phyloP scores from a whole-genome alignment of 2,113 vertebrate genomes.

The Chamaetylas fuelleborni region DNA sequence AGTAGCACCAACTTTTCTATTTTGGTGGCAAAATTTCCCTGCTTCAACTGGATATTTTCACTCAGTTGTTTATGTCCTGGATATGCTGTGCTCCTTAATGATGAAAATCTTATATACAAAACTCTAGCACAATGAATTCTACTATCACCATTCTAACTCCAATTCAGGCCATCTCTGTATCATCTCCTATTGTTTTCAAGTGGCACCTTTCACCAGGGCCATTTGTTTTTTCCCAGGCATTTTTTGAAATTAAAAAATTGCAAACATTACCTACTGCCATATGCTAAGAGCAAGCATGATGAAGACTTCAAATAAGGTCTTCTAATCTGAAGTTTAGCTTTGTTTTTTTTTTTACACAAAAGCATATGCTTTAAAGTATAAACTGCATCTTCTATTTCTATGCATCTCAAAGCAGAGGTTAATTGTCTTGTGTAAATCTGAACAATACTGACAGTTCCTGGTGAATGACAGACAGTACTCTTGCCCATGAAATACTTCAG shows the following conservation, averaged over 20 bases:
- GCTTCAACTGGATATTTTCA: neutral
- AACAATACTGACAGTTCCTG: neutral
- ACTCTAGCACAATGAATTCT: neutral
- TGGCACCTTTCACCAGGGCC: neutral
- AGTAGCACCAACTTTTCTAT: neutral
- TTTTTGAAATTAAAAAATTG: neutral
- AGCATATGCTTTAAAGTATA: neutral
- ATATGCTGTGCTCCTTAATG: neutral
- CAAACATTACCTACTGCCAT: neutral
- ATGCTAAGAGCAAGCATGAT: neutral
- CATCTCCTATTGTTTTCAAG: neutral
- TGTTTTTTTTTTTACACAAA: neutral
- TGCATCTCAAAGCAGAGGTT: neutral
- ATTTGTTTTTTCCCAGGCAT: neutral
- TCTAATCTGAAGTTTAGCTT: neutral
- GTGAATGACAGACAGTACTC: neutral
- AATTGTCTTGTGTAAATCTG: neutral
- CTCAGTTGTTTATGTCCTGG: neutral
- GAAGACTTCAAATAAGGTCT: conserved; percentile 11
- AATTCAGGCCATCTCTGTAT: neutral
- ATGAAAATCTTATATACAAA: neutral
- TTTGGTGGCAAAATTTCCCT: neutral
- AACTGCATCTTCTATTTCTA: neutral
- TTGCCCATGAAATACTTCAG: neutral
- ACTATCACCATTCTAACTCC: neutral